These are phyloP conservation scores for Miichthys miiuy DNA, from an alignment of 2,797 vertebrate species.

Conservation along the genomic window DNA sequence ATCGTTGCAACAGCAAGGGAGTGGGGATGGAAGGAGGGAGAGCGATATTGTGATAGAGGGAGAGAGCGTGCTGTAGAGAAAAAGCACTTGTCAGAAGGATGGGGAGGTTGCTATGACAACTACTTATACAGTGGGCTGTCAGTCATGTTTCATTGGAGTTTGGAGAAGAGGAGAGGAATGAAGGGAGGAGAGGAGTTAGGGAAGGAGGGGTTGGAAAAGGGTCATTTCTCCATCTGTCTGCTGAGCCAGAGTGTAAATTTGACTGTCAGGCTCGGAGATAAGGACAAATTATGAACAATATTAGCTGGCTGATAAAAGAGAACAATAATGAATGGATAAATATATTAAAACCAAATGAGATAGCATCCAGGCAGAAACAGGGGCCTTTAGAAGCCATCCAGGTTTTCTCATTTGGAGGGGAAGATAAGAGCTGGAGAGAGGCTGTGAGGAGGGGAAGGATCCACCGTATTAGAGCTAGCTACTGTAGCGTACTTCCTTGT, in stretches of 20 bases:
- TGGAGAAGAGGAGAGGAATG: constrained; percentile 68
- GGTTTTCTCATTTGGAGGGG: constrained; percentile 78
- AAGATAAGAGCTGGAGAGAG: constrained; percentile 79
- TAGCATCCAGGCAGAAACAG: constrained; percentile 81
- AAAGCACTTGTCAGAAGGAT: constrained; percentile 78
- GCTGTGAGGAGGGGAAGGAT: constrained; percentile 67
- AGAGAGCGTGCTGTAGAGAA: constrained; percentile 68
- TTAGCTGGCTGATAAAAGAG: constrained; percentile 83
- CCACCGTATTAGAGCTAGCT: constrained; percentile 71
- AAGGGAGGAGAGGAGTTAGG: constrained; percentile 58
- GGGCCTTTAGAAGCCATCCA: constrained; percentile 76
- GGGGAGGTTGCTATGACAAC: constrained; percentile 90
- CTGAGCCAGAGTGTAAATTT: constrained; percentile 80
- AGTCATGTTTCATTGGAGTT: constrained; percentile 84
- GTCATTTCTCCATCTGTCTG: constrained; percentile 84
- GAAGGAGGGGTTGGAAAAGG: constrained; percentile 71
- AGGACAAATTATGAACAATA: constrained; percentile 88
- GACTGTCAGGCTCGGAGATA: constrained; percentile 84
- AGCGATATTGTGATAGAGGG: constrained; percentile 67
- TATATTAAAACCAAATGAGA: constrained; percentile 85
- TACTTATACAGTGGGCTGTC: constrained; percentile 83
- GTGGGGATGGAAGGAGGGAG: constrained; percentile 52
- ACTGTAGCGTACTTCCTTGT: constrained; percentile 72
- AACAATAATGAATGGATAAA: constrained; percentile 86
- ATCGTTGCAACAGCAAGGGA: constrained; percentile 55